Conservation (phyloP, 1,140 invertebrate genomes). For the Drosophila seguyi region DNA sequence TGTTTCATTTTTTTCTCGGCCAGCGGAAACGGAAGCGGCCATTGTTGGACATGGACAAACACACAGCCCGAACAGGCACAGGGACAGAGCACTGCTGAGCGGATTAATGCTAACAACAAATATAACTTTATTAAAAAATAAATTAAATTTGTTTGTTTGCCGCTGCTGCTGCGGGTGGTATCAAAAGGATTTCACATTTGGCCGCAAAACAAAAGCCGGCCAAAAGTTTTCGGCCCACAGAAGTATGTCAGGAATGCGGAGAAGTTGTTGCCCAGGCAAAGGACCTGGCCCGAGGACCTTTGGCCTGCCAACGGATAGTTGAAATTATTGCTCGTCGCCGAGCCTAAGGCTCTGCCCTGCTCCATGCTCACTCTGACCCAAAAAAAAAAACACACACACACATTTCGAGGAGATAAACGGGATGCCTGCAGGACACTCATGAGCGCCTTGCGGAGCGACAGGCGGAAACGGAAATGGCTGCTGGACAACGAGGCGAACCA, state of each 20-base stretch:
- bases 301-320: constrained; percentile 47
- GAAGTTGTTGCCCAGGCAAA: constrained; percentile 2
- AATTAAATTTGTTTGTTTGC: constrained; percentile 74
- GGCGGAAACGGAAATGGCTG: constrained; percentile 76
- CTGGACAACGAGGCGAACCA: constrained; percentile 46
- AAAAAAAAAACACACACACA: constrained; percentile 10
- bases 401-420: constrained; percentile 20
- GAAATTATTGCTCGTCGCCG: constrained; percentile 55
- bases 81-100: constrained; percentile 17
- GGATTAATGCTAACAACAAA: constrained; percentile 79
- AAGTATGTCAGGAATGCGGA: constrained; percentile 73
- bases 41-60: constrained; percentile 78
- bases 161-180: constrained; percentile 21
- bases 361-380: constrained; percentile 38
- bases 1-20: constrained; percentile 26
- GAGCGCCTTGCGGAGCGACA: constrained; percentile 57
- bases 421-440: constrained; percentile 44
- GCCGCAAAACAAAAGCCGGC: constrained; percentile 57
- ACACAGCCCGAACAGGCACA: constrained; percentile 6
- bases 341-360: constrained; percentile 20
- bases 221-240: constrained; percentile 8
- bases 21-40: constrained; percentile 76
- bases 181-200: constrained; percentile 58
- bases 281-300: constrained; percentile 50
- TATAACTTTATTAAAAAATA: constrained; percentile 84